A percentile compares a stretch with the other conserved stretches of the same genome.
phyloP scores from a whole-genome alignment of 1,140 invertebrate species.

The Sycobia sp. region DNA sequence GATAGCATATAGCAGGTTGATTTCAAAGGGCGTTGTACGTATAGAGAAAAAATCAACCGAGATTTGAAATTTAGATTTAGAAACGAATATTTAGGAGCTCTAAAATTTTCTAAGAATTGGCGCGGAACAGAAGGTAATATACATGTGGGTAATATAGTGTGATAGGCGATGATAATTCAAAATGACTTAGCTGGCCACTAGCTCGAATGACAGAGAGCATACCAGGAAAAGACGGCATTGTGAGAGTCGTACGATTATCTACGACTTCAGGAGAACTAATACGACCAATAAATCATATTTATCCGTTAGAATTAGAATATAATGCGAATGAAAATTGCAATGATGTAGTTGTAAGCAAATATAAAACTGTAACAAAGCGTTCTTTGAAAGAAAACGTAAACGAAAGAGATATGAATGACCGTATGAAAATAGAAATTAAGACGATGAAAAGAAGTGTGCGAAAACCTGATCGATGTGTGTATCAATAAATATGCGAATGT shows the following conservation, averaged over 20 bases:
- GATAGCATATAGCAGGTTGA: constrained; percentile 28
- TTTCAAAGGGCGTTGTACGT: background rate
- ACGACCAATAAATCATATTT: too few relatives aligned
- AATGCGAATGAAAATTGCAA: background rate
- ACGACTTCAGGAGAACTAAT: constrained; percentile 32
- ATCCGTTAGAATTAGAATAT: constrained; percentile 7
- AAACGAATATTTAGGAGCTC: background rate
- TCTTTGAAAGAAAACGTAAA: too few relatives aligned
- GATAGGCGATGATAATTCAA: constrained; percentile 38
- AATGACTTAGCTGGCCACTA: constrained; percentile 44
- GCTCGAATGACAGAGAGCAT: constrained; percentile 38
- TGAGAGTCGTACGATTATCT: constrained; percentile 39
- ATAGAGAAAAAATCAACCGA: background rate
- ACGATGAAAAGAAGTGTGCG: too few relatives aligned
- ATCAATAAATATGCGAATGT: too few relatives aligned
- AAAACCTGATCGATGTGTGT: too few relatives aligned
- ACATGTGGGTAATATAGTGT: constrained; percentile 35
- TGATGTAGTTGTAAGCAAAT: too few relatives aligned
- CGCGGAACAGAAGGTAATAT: background rate
- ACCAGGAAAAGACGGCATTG: constrained; percentile 41
- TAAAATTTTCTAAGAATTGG: background rate
- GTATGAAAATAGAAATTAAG: too few relatives aligned
- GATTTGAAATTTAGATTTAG: background rate
- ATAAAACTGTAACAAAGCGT: too few relatives aligned
- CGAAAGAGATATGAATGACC: too few relatives aligned